Evolutionary conservation across 2,797 vertebrate species (phyloP), one percentile per base, ranked within the genome.

Genomic region (Notamacropus eugenii): DNA sequence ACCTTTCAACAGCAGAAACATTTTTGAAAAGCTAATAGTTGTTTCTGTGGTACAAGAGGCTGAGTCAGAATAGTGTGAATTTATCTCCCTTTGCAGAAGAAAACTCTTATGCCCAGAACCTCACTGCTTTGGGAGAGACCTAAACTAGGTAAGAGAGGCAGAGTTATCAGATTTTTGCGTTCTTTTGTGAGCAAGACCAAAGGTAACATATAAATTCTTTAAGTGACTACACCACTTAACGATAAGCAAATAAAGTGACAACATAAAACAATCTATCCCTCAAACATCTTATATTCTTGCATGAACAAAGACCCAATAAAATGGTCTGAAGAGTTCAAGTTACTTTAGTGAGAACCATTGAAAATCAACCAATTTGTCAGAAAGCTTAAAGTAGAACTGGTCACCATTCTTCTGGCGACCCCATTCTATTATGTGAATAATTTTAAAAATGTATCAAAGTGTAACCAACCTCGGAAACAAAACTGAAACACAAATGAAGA

Each of bases 11-110:
- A 92, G 92, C 46, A 56, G 54, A 93, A 74, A 22, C 58, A 97
- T 92, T 97, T 55, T 92, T 91, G 54, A 90, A 96, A 96, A 95
- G 52, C 62, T 93, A 97, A 54, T 50, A 96, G 94, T 3, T 67
- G 52, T 90, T 2, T 96, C 55, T 57, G 14, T 90, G 54, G 74
- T 93, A n/a, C 50, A 40, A 90, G 62, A 96, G 93, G 87, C 16
- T 10, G 67, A 82, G 22, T 87, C 40, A 74, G 59, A 52, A 90
- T 94, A 93, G 55, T 54, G 1, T 82, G 90, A 55, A 54, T 56
- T 94, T 91, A 92, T 90, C 95, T 94, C 90, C 50, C 93, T 9
- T 91, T 24, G n/a, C 11, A 93, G 58, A 96, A 96, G 91, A 97
- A 94, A 3, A 90, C 24, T 96, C 97, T 67, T 95, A 40, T 91